Evolutionary conservation across 2,113 vertebrate species (phyloP).

Genomic region (Xiphorhynchus elegans): DNA sequence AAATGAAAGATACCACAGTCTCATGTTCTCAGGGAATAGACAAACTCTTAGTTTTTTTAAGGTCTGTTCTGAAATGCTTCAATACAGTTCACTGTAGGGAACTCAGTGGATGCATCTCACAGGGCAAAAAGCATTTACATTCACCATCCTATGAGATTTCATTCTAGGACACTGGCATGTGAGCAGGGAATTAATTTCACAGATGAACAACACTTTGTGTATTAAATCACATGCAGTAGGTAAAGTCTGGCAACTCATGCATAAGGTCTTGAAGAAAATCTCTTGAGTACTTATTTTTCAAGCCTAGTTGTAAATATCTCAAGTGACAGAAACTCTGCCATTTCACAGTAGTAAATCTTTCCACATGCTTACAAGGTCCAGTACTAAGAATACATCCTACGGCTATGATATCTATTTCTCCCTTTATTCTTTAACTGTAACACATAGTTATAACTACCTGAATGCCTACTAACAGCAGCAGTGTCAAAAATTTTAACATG

Average conservation of each 20-base stretch:
- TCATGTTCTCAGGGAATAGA: background rate
- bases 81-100: background rate
- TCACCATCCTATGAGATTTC: background rate
- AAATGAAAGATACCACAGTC: constrained; percentile 14
- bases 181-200: background rate
- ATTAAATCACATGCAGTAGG: background rate
- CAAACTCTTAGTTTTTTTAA: background rate
- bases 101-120: background rate
- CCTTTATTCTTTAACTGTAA: background rate
- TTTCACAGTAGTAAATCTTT: background rate
- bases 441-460: background rate
- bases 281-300: background rate
- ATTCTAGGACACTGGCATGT: background rate
- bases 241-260: background rate
- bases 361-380: background rate
- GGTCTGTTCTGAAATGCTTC: constrained; percentile 2
- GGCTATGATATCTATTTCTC: background rate
- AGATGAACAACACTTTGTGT: background rate
- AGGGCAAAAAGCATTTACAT: background rate
- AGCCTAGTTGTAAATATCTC: background rate
- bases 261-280: background rate
- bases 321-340: background rate
- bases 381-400: background rate
- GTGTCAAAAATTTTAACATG: fast-evolving
- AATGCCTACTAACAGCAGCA: background rate